Base-by-base conservation (phyloP, 2,888 invertebrate species). In the Chromoteleia sp. region DNA sequence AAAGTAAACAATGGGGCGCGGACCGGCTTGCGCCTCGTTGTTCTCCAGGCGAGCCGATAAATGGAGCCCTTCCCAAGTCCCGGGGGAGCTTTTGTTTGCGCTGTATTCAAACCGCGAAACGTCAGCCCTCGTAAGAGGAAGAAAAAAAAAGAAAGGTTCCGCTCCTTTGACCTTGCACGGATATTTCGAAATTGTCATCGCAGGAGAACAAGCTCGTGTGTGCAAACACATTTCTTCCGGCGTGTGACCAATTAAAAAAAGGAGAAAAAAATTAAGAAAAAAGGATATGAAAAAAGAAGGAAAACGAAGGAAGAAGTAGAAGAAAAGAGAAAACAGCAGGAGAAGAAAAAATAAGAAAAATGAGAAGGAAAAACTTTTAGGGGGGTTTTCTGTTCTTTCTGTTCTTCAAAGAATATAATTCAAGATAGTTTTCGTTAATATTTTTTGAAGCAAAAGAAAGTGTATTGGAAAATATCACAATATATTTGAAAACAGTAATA, bases 1-100 rank as follows among this genome's bases (percentile, higher is more conserved):
- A 59, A 75, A 75, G 67, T 67, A 59, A 59, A 75, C 75, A 75
- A 75, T 75, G 48, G 41, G 74, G 61, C 61, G 75, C 65, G 59
- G 56, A 56, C 58, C 58, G 29, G 59, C 65, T 75, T 59, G 50
- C 54, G 67, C 48, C 17, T 14, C 48, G 65, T 75, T 75, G 58
- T 75, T 61, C 65, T 61, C 43, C 39, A 56, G 63, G 39, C 25
- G 58, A 48, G 19, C 56, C 36, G 50, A 48, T 58, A 50, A 75
- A 75, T 59, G 59, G 58, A 41, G 58, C 65, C 48, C 41, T 25
- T 48, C 17, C 15, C 36, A 29, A 52, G 48, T 39, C 14, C 50
- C 17, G 29, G 43, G 21, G 17, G 45, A 56, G 21, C 45, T 54
- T 56, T 74, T 74, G 63, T 75, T 65, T 19, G 29, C 14, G 19